A percentile compares a stretch with the other conserved stretches of the same genome.
These are phyloP conservation scores for Lycophotia porphyrea DNA, from an alignment of 2,888 invertebrate genomes.

Conservation along the genomic window DNA sequence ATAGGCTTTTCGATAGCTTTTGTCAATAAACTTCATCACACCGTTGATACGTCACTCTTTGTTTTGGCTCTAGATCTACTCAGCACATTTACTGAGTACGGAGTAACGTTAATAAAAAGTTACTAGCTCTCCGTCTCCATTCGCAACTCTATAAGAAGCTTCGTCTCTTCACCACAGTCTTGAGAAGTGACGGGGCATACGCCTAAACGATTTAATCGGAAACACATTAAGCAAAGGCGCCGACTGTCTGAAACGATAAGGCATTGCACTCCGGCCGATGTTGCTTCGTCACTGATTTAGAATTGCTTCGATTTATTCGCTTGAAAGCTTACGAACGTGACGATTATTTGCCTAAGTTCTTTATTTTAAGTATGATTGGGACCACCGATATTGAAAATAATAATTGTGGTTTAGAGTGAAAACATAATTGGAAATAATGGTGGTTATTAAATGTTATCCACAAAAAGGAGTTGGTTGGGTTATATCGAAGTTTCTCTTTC, in stretches of 20 bases:
- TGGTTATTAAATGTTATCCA: constrained; percentile 6
- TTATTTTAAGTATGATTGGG: background rate
- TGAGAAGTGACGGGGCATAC: constrained; percentile 61
- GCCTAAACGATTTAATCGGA: constrained; percentile 68
- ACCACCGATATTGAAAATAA: background rate
- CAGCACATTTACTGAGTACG: background rate
- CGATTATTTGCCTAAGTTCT: background rate
- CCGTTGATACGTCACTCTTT: background rate
- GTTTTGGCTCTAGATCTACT: background rate
- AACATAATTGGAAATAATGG: constrained; percentile 7
- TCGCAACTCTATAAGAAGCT: constrained; percentile 27
- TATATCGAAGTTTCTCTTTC: background rate
- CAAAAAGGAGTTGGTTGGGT: background rate
- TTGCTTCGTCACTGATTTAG: constrained; percentile 67
- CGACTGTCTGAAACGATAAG: constrained; percentile 67
- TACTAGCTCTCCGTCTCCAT: background rate
- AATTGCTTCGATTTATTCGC: constrained; percentile 34
- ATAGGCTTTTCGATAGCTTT: background rate
- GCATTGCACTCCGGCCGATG: constrained; percentile 54
- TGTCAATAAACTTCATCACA: background rate
- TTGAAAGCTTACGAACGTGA: background rate
- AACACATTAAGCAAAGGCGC: constrained; percentile 69
- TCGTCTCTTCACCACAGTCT: constrained; percentile 20
- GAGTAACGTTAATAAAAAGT: background rate
- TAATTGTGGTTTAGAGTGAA: background rate